Percentiles rank a stretch among this genome's conserved stretches.
These are phyloP conservation scores for Hydraecia micacea DNA, from an alignment of 2,888 invertebrate species.

Conservation along the genomic window DNA sequence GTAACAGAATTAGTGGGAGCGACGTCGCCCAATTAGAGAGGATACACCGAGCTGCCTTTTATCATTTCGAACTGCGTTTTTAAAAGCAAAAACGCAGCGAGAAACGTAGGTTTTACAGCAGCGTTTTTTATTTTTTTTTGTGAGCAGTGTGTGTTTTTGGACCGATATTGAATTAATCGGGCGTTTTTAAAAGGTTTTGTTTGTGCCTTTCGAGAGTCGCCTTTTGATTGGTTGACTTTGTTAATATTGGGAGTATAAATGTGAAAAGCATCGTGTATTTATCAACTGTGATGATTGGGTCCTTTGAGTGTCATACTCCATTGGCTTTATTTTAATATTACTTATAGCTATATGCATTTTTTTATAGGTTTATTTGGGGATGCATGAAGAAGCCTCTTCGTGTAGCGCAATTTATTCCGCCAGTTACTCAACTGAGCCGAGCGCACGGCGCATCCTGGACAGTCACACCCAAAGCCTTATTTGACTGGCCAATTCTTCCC, in stretches of 20 bases:
- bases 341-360: no score
- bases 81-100: conserved; percentile 19
- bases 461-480: no score
- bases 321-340: conserved; percentile 1
- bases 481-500: no score
- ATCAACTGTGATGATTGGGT: not conserved
- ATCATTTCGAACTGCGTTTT: conserved; percentile 44
- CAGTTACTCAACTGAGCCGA: no score
- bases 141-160: not conserved
- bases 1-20: conserved; percentile 77
- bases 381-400: no score
- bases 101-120: conserved; percentile 15
- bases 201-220: not conserved
- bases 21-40: conserved; percentile 70
- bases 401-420: no score
- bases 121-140: not conserved
- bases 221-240: conserved; percentile 34
- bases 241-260: conserved; percentile 13
- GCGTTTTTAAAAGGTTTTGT: conserved; percentile 27
- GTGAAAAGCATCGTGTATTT: not conserved
- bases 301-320: not conserved
- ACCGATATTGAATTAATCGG: conserved; percentile 35
- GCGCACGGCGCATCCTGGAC: no score
- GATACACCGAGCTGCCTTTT: conserved; percentile 44
- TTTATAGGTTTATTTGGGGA: no score